Evolutionary conservation across 2,888 invertebrate genomes (phyloP).

Genomic region (Sarcophaga carnaria): DNA sequence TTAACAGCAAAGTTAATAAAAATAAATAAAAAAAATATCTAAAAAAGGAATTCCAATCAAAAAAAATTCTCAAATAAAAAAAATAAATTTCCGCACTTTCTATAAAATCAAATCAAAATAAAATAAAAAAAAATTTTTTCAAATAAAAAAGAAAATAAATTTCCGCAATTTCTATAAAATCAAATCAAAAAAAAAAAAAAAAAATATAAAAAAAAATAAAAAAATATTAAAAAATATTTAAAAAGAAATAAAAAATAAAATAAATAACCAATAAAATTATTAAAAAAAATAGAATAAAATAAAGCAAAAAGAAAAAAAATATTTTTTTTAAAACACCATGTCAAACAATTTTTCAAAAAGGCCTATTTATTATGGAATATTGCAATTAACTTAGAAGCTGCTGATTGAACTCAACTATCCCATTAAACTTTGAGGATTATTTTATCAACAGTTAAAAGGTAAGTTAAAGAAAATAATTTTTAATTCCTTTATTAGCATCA

Average conservation of each 20-base stretch:
- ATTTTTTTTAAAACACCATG: neutral
- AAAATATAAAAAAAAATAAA: neutral
- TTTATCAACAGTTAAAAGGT: too few species aligned
- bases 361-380: too few species aligned
- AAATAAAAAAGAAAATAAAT: neutral
- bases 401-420: too few species aligned
- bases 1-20: neutral
- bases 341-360: too few species aligned
- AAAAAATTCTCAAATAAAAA: too few species aligned
- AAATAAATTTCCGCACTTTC: too few species aligned
- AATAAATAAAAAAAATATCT: slow-evolving; percentile 1
- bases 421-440: too few species aligned
- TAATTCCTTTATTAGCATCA: too few species aligned
- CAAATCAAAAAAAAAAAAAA: neutral
- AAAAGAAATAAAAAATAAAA: neutral
- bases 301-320: slow-evolving; percentile 7
- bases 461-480: too few species aligned
- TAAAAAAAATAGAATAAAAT: neutral
- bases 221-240: neutral
- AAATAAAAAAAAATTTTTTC: neutral
- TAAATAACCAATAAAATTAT: neutral
- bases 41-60: too few species aligned
- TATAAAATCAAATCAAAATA: neutral
- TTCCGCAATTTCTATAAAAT: too few species aligned
- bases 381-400: too few species aligned